Conservation (phyloP, 2,888 invertebrate species). For the Heliconius charithonia region DNA sequence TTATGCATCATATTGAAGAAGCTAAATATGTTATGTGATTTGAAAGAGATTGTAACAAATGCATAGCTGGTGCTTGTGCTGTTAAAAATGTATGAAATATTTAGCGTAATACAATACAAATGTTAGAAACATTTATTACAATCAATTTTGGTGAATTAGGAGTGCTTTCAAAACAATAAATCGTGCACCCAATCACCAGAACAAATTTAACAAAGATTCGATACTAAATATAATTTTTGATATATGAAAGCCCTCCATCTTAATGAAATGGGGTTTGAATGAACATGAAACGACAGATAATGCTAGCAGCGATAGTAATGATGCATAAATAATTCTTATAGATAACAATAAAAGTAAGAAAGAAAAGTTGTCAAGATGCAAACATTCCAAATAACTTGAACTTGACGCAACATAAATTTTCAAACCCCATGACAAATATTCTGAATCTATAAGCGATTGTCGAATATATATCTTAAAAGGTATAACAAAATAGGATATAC, state of each 20-base stretch:
- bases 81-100: slow-evolving; percentile 20
- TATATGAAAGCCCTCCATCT: slow-evolving; percentile 76
- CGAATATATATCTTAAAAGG: slow-evolving; percentile 56
- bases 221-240: slow-evolving; percentile 47
- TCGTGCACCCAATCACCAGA: slow-evolving; percentile 82
- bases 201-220: slow-evolving; percentile 47
- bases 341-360: slow-evolving; percentile 64
- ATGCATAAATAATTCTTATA: slow-evolving; percentile 71
- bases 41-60: slow-evolving; percentile 75
- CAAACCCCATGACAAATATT: slow-evolving; percentile 81
- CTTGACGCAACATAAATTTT: slow-evolving; percentile 74
- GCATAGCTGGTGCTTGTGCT: slow-evolving; percentile 56
- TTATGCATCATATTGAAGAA: slow-evolving; percentile 75
- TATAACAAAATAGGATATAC: slow-evolving; percentile 48
- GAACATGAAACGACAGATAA: slow-evolving; percentile 64
- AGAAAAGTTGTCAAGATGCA: slow-evolving; percentile 84
- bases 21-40: slow-evolving; percentile 77
- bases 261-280: slow-evolving; percentile 84
- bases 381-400: slow-evolving; percentile 78
- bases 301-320: slow-evolving; percentile 63
- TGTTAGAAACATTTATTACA: slow-evolving; percentile 67
- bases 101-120: slow-evolving; percentile 30
- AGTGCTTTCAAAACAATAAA: slow-evolving; percentile 77
- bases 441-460: slow-evolving; percentile 61
- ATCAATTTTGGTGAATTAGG: slow-evolving; percentile 69